Base-by-base conservation (phyloP, 2,888 invertebrate species). In the Furcula furcula region DNA sequence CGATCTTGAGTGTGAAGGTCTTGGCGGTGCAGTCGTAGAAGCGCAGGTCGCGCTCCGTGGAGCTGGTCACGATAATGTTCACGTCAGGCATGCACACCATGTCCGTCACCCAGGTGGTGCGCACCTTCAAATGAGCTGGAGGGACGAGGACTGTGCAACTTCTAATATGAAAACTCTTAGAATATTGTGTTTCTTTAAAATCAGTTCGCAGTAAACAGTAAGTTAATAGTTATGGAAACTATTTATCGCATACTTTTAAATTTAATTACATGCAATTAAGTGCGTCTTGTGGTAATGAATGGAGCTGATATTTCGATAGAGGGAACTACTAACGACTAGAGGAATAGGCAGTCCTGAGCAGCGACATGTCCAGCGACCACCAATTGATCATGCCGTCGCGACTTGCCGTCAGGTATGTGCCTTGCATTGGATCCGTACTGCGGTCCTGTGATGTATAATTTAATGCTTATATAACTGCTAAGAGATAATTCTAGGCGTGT, bases 11-110 rank as follows among this genome's bases (percentile, higher is more conserved):
- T 22, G 92, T 92, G 71, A 95, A 95, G 34, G 93, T 94, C 37
- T 91, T 91, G 4, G 93, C 94, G 11, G 92, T 92, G 27, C 93
- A 92, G 69, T 96, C 95, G 65, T 96, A 96, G 76, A 96, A 95
- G 47, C 94, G 91, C 26, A 96, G 77, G 65, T 95, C 95, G 9
- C 94, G 83, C 75, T 95, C 94, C 0, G 94, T 93, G 9, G 95
- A 94, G 37, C 94, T 91, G 7, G 94, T 92, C 43, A 94, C 94
- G 10, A 96, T 84, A 55, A 95, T 92, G 71, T 93, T 93, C 31
- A 95, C 92, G 69, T 95, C 95, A 0, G 95, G 93, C 73, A 96
- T 79, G 38, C 92, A 91, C 36, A 91, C 92, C 76, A 95, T 86
- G 55, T 94, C 94, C 11, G 94, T 92, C 44, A 96, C 92, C 92